These are phyloP conservation scores for Isurus oxyrinchus DNA, from an alignment of 2,113 vertebrate species.

Conservation along the genomic window DNA sequence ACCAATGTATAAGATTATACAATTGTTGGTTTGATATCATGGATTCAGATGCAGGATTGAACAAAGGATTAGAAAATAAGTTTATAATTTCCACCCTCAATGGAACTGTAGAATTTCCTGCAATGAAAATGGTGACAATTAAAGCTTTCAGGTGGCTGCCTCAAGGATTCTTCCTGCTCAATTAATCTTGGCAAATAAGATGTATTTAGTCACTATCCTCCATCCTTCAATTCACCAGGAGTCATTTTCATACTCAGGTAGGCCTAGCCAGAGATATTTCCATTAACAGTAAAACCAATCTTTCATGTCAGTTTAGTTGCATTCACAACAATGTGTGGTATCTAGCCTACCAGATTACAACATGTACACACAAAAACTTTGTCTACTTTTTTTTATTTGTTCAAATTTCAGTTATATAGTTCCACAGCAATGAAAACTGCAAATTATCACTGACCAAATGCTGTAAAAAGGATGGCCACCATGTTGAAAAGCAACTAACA, in stretches of 20 bases:
- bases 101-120: neutral
- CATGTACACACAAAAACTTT: neutral
- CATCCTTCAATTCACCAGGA: neutral
- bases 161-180: neutral
- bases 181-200: neutral
- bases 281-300: neutral
- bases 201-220: neutral
- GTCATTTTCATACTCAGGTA: neutral
- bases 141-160: neutral
- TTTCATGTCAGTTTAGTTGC: neutral
- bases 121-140: neutral
- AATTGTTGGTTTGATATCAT: neutral
- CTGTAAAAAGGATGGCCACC: conserved; percentile 1
- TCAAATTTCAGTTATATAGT: conserved; percentile 9
- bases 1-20: neutral
- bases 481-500: conserved; percentile 7
- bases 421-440: conserved; percentile 6
- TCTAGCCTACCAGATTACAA: neutral
- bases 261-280: neutral
- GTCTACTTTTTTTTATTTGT: conserved; percentile 2
- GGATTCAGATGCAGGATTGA: neutral
- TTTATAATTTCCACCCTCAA: neutral
- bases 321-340: neutral
- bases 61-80: neutral
- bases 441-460: conserved; percentile 21